phyloP scores from a whole-genome alignment of 35 echinoderm and acorn worm species.

The Stichopus chloronotus region DNA sequence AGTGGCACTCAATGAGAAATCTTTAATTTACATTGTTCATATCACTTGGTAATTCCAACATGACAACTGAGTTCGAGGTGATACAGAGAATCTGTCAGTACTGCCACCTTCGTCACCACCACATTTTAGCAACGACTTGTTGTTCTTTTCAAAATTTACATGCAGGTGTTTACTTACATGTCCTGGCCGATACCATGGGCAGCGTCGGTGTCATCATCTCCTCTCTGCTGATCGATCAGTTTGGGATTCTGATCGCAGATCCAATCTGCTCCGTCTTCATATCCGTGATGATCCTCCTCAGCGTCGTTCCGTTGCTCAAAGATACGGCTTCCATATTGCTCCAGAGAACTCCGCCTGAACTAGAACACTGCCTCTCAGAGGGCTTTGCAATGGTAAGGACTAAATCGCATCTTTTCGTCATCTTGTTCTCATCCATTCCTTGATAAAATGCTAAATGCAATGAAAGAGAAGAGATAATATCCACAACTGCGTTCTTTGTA shows the following conservation, averaged over 20 bases:
- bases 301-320: slow-evolving; percentile 81
- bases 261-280: slow-evolving; percentile 97
- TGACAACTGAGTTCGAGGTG: no score
- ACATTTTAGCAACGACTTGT: background rate
- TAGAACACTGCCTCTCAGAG: slow-evolving; percentile 79
- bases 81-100: no score
- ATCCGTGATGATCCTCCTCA: slow-evolving; percentile 90
- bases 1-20: no score
- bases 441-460: no score
- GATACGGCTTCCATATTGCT: slow-evolving; percentile 92
- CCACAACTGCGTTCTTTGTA: no score
- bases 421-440: no score
- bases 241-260: slow-evolving; percentile 95
- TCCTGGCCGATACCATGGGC: slow-evolving; percentile 95
- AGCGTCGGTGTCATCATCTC: slow-evolving; percentile 97
- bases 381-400: slow-evolving; percentile 76
- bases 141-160: background rate
- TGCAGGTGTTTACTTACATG: slow-evolving; percentile 91
- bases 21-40: no score
- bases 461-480: no score
- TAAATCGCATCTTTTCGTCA: background rate
- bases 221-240: slow-evolving; percentile 89
- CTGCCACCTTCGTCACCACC: no score
- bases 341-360: slow-evolving; percentile 83
- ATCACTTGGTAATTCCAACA: no score